Percentiles rank a stretch among this genome's conserved stretches.
Conservation (phyloP, 2,113 vertebrate genomes). For the Myodes glareolus region DNA sequence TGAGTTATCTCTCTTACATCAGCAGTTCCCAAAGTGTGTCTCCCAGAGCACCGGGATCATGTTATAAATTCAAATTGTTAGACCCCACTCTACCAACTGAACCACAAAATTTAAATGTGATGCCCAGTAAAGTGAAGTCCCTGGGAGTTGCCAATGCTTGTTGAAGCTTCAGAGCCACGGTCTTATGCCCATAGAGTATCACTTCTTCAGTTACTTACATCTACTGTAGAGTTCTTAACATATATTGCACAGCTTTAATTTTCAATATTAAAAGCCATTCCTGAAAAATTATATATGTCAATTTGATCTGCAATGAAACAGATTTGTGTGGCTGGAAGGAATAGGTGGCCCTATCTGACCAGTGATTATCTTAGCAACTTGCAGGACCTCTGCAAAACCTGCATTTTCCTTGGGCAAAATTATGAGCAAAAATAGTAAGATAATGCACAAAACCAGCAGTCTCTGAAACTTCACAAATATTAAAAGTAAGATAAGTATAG, state of each 20-base stretch:
- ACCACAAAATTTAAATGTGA: neutral
- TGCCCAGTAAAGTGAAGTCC: neutral
- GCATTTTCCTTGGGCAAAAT: neutral
- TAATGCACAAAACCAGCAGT: neutral
- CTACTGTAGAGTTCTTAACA: neutral
- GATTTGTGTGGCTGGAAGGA: neutral
- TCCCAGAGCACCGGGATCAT: neutral
- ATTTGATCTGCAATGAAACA: neutral
- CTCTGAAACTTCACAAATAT: neutral
- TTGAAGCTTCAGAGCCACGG: neutral
- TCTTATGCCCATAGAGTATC: neutral
- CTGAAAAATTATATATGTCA: neutral
- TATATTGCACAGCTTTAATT: neutral
- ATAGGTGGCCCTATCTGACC: neutral
- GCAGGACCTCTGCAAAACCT: neutral
- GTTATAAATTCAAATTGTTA: neutral
- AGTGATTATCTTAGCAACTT: neutral
- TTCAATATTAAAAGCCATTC: neutral
- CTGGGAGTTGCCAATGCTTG: rapidly evolving
- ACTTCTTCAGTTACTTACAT: neutral
- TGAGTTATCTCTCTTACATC: neutral
- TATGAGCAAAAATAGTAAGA: constrained; percentile 29
- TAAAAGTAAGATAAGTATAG: neutral
- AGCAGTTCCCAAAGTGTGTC: neutral
- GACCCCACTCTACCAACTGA: neutral